Evolutionary conservation across 1,140 invertebrate species (phyloP).

Genomic region (Caenorhabditis latens): DNA sequence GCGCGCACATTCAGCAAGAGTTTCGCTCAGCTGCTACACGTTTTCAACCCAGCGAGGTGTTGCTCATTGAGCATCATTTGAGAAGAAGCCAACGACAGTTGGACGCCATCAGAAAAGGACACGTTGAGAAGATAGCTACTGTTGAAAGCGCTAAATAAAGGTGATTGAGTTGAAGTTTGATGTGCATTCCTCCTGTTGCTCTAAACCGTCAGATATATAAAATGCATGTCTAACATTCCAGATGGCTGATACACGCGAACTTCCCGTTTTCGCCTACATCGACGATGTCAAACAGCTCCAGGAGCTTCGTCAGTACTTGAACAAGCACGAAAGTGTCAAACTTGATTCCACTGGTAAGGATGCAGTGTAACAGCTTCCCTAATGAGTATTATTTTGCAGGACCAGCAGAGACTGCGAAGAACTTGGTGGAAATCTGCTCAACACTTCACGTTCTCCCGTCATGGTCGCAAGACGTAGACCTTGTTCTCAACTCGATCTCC

Average conservation of each 20-base stretch:
- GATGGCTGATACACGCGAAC: constrained; percentile 59
- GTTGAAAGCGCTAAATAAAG: constrained; percentile 42
- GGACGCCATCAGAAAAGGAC: constrained; percentile 24
- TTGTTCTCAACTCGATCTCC: constrained; percentile 58
- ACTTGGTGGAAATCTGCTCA: constrained; percentile 56
- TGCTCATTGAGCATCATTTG: constrained; percentile 45
- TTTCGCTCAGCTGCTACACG: constrained; percentile 28
- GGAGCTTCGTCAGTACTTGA: constrained; percentile 58
- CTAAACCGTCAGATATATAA: not conserved
- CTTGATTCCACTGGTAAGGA: constrained; percentile 44
- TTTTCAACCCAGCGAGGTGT: constrained; percentile 5
- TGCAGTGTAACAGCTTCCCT: not conserved
- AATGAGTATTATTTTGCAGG: constrained; percentile 19
- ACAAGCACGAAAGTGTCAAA: constrained; percentile 22
- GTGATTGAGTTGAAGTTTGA: constrained; percentile 51
- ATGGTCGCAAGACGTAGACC: constrained; percentile 50
- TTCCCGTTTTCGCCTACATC: constrained; percentile 60
- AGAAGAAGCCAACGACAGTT: constrained; percentile 42
- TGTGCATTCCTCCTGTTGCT: constrained; percentile 33
- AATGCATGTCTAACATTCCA: not conserved
- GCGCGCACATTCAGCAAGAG: constrained; percentile 25
- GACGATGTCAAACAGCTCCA: constrained; percentile 51
- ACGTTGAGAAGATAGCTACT: constrained; percentile 33
- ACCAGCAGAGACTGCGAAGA: constrained; percentile 5
- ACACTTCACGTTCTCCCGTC: constrained; percentile 21